Base-by-base conservation (phyloP, 37 sponge, comb jelly and placozoan species). In the Ephydatia muelleri region DNA sequence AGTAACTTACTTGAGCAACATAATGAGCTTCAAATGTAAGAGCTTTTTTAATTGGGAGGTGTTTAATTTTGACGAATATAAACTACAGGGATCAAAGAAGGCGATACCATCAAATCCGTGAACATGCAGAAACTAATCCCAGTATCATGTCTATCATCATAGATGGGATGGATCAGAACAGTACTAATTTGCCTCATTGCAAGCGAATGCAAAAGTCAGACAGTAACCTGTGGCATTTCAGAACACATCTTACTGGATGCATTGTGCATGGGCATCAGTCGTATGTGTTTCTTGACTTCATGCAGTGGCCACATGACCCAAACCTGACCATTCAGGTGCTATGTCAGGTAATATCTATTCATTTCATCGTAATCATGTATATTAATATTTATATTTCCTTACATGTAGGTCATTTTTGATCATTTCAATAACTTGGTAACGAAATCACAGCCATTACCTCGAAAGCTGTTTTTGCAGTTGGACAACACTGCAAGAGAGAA, bases 91-190 rank as follows among this genome's bases (percentile, higher is more conserved):
- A 77, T 22, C 77, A 77, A 29, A 38, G 77, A 39, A 43, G 5
- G 49, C 47, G 77, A n/a, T 77, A 77, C 30, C 77, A 77, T 30
- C 49, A 77, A 23, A 77, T 77, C 25, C 25, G 77, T n/a, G 29
- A 77, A 43, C 47, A 25, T 12, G 80, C 80, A 66, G 80, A 80
- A 68, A 80, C 31, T 2, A 68, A 80, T 22, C 31, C 67, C 22
- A 23, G 23, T 23, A 80, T 70, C 32, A 68, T 87, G 35, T 80
- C 88, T n/a, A 3, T 87, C 25, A 87, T 87, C 23, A 75, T 81
- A 2, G 88, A 87, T 75, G 82, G 88, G 0, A 87, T 87, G 88
- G 88, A 87, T 75, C 88, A 87, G 57, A 30, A 68, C 33, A 76
- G 66, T 47, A 82, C 77, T 16, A 87, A 76, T 76, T 16, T 86